A percentile compares a stretch with the other conserved stretches of the same genome.
These are phyloP conservation scores for Urocitellus parryii DNA, from an alignment of 2,113 vertebrate species.

Conservation along the genomic window DNA sequence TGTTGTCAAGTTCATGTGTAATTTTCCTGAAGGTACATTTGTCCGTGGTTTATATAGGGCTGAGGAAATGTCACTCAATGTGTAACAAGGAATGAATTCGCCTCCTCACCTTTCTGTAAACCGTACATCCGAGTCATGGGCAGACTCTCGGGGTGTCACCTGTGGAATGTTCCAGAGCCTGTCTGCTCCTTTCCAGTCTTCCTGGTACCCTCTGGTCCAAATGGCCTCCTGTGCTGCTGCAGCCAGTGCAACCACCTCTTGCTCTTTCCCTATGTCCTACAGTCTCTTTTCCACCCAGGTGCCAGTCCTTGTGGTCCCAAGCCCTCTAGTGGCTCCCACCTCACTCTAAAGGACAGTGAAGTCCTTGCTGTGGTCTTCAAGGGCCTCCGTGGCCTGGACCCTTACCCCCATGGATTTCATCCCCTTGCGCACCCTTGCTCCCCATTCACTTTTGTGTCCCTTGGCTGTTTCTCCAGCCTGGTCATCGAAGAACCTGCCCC, in stretches of 20 bases:
- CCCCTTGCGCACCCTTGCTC: too few species aligned
- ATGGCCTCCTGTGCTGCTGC: too few species aligned
- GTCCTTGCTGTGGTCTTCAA: accelerated
- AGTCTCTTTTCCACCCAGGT: background rate
- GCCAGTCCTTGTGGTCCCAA: background rate
- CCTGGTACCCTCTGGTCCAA: background rate
- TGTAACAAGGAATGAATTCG: background rate
- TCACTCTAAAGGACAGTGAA: background rate
- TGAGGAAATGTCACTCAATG: background rate
- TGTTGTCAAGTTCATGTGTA: background rate
- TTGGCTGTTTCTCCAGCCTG: background rate
- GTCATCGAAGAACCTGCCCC: background rate
- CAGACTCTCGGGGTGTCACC: background rate
- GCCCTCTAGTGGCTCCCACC: background rate
- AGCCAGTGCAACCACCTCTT: background rate
- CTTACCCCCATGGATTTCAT: accelerated
- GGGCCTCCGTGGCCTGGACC: too few species aligned
- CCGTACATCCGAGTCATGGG: background rate
- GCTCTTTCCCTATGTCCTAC: background rate
- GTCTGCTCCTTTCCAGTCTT: accelerated
- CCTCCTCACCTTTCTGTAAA: background rate
- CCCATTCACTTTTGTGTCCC: background rate
- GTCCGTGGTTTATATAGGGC: background rate
- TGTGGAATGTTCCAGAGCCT: background rate
- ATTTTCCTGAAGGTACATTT: background rate